A percentile compares a stretch with the other conserved stretches of the same genome.
Evolutionary conservation across 2,888 invertebrate species (phyloP).

Genomic region (Dryomyza anilis): DNA sequence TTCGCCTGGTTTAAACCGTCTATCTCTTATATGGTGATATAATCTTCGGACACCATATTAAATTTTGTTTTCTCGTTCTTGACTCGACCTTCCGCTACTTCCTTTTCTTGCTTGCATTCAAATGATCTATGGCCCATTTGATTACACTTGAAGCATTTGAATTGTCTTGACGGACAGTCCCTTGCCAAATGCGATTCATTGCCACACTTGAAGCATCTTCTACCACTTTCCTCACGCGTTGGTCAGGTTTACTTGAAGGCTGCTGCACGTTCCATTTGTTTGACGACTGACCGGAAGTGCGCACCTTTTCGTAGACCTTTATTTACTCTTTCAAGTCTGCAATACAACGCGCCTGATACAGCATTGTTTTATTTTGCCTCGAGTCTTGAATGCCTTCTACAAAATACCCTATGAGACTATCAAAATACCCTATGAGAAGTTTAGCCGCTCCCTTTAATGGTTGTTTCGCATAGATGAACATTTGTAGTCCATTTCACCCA

Average conservation of each 20-base stretch:
- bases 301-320: neutral
- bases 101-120: neutral
- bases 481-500: neutral
- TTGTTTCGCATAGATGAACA: neutral
- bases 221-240: neutral
- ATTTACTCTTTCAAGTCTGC: neutral
- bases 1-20: neutral
- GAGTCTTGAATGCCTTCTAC: neutral
- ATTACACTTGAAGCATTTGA: neutral
- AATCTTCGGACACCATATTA: neutral
- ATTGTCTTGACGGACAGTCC: neutral
- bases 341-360: neutral
- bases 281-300: neutral
- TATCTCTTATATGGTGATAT: no score
- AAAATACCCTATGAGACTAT: neutral
- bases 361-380: neutral
- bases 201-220: neutral
- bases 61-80: neutral
- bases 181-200: neutral
- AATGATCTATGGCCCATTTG: neutral
- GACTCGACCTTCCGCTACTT: neutral
- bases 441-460: neutral
- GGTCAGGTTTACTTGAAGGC: neutral
- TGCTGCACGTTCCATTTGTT: no score
- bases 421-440: neutral